Percentiles rank a stretch among this genome's conserved stretches.
Conservation (phyloP, 2,888 invertebrate species). For the Polymixis lichenea region DNA sequence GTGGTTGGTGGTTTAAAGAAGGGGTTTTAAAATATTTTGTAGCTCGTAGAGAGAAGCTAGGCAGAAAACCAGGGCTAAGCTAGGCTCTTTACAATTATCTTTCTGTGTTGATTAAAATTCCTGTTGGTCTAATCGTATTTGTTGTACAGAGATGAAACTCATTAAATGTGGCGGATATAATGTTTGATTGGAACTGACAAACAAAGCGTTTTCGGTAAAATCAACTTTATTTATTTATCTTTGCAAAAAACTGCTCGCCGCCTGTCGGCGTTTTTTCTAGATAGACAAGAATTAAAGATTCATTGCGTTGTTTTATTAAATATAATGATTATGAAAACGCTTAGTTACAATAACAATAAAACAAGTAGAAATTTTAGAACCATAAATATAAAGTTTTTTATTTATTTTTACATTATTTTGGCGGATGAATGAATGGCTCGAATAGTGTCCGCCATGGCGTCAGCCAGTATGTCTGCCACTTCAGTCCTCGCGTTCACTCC, state of each 20-base stretch:
- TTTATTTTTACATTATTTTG: not conserved
- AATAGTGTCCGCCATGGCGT: constrained; percentile 79
- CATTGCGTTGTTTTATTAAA: not conserved
- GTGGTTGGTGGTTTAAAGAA: not conserved
- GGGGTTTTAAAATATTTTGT: not conserved
- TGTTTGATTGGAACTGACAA: not conserved
- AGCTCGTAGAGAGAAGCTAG: not conserved
- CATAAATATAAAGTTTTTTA: too few species aligned
- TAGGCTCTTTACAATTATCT: not conserved
- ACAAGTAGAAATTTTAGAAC: not conserved
- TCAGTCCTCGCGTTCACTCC: constrained; percentile 89
- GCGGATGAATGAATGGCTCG: constrained; percentile 60
- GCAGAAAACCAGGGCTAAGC: too few species aligned
- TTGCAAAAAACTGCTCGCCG: not conserved
- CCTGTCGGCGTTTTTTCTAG: not conserved
- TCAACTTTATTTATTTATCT: not conserved
- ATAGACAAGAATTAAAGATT: constrained; percentile 3
- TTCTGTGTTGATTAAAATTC: not conserved
- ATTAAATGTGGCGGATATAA: not conserved
- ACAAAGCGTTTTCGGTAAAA: not conserved
- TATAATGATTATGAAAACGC: not conserved
- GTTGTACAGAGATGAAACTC: not conserved
- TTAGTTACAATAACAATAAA: constrained; percentile 5
- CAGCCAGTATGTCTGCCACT: constrained; percentile 76
- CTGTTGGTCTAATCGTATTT: not conserved